Conservation (phyloP, 2,797 vertebrate species). For the Coregonus sp. region DNA sequence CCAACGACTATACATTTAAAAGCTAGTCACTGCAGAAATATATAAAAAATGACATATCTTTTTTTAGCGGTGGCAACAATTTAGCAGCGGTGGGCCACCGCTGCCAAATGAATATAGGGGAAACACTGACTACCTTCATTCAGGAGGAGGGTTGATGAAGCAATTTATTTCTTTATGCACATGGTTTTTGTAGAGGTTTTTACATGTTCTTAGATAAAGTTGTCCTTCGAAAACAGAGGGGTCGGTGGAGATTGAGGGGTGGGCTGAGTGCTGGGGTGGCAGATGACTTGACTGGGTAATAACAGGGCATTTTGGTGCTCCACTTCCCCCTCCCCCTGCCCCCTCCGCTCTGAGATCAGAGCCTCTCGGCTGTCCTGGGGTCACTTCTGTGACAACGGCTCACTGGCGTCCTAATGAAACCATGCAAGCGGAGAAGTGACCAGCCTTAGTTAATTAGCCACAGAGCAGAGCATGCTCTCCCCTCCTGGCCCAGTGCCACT, state of each 20-base stretch:
- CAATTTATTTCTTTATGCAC: background rate
- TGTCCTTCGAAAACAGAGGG: too few relatives aligned
- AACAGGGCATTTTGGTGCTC: conserved; percentile 27
- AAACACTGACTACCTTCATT: conserved; percentile 33
- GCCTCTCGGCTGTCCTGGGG: conserved; percentile 43
- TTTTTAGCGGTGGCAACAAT: conserved; percentile 55
- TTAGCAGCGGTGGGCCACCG: conserved; percentile 28
- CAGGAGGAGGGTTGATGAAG: background rate
- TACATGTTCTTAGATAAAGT: too few relatives aligned
- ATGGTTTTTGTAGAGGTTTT: too few relatives aligned
- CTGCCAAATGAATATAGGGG: conserved; percentile 46
- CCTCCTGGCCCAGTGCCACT: conserved; percentile 70
- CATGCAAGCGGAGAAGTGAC: conserved; percentile 60
- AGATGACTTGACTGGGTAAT: conserved; percentile 22
- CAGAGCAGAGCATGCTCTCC: conserved; percentile 63
- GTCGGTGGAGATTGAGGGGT: too few relatives aligned
- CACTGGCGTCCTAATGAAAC: conserved; percentile 69
- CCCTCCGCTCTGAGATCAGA: conserved; percentile 41
- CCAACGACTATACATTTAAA: too few relatives aligned
- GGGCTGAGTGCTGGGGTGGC: background rate
- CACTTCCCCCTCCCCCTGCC: conserved; percentile 5
- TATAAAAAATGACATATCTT: too few relatives aligned
- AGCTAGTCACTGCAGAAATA: too few relatives aligned
- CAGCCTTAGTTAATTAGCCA: conserved; percentile 74
- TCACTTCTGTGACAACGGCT: conserved; percentile 61